Conservation (phyloP, 2,113 vertebrate genomes). For the Actenoides hombroni region DNA sequence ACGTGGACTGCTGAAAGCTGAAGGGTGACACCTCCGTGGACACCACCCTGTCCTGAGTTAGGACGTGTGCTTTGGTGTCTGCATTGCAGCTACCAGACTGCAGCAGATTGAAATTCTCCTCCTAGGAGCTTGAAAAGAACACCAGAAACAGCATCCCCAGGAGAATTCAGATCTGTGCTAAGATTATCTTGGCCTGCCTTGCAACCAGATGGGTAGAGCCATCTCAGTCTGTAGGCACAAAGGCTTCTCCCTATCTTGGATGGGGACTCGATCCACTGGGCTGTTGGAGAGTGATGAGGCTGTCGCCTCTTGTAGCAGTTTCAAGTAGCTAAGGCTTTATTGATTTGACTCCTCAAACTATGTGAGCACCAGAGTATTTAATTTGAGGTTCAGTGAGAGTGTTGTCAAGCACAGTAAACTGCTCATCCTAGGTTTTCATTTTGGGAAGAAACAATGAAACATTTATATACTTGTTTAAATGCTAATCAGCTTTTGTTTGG, state of each 20-base stretch:
- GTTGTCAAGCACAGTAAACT: neutral
- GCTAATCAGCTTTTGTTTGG: conserved; percentile 60
- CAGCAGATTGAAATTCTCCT: neutral
- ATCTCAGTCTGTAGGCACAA: neutral
- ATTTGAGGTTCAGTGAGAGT: neutral
- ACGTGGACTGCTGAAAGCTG: neutral
- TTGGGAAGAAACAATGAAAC: conserved; percentile 29
- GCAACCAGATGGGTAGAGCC: neutral
- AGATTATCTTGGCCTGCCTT: neutral
- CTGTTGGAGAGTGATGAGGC: neutral
- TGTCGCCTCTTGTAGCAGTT: neutral
- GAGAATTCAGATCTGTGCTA: neutral
- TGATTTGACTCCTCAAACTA: neutral
- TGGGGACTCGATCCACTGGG: no score
- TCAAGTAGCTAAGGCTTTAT: neutral
- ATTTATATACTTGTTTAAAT: conserved; percentile 58
- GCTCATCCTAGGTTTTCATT: neutral
- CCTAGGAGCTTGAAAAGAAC: neutral
- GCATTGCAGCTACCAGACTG: neutral
- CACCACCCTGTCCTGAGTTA: neutral
- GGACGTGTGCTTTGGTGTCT: neutral
- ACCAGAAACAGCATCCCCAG: neutral
- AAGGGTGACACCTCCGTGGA: neutral
- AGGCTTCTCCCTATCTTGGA: neutral
- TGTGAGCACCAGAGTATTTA: neutral